These are phyloP conservation scores for Aphaenogaster rudis DNA, from an alignment of 1,140 invertebrate species.

Conservation along the genomic window DNA sequence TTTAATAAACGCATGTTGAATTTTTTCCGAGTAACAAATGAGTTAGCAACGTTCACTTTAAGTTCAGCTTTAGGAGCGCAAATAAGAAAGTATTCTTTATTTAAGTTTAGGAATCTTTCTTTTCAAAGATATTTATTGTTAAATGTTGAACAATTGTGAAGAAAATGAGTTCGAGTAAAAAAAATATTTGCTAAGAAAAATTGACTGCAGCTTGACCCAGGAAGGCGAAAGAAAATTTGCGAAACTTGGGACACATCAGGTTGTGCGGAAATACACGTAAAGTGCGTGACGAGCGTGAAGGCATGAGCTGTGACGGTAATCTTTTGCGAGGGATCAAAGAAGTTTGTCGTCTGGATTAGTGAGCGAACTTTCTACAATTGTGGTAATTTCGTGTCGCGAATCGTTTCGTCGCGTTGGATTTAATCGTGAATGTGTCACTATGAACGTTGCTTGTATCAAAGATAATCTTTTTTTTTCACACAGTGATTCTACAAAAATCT, in stretches of 20 bases:
- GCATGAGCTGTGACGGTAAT: slow-evolving; percentile 47
- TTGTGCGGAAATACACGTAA: background rate
- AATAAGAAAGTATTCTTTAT: background rate
- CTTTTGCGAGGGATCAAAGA: slow-evolving; percentile 28
- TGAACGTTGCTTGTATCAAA: slow-evolving; percentile 2
- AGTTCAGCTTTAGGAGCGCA: background rate
- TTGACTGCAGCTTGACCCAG: background rate
- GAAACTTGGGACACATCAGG: background rate
- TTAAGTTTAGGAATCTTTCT: background rate
- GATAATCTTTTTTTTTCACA: background rate
- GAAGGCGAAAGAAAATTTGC: background rate
- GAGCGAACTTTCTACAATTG: slow-evolving; percentile 45
- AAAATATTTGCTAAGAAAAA: background rate
- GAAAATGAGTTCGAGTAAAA: background rate
- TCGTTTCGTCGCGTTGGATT: slow-evolving; percentile 22
- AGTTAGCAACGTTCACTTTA: background rate
- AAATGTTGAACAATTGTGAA: background rate
- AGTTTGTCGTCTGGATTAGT: slow-evolving; percentile 1
- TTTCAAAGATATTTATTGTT: background rate
- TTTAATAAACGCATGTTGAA: background rate
- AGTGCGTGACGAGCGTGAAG: background rate
- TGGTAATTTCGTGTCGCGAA: slow-evolving; percentile 19
- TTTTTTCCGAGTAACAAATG: background rate
- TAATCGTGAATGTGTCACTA: slow-evolving; percentile 13
- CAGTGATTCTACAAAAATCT: background rate